Percentiles rank a stretch among this genome's conserved stretches.
Evolutionary conservation across 2,888 invertebrate genomes (phyloP).

Genomic region (Archips xylosteana): DNA sequence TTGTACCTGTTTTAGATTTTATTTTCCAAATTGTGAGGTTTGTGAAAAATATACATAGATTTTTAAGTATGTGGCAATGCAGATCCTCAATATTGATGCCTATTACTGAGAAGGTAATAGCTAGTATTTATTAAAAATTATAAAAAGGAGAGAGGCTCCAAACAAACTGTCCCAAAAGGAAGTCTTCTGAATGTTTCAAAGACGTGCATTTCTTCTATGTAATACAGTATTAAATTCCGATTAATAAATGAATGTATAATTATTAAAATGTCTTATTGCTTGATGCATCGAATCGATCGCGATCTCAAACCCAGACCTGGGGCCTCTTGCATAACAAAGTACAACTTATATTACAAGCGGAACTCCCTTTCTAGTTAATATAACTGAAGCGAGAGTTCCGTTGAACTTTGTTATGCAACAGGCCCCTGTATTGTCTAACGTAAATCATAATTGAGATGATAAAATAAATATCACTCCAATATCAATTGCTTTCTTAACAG

Average conservation of each 20-base stretch:
- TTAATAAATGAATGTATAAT: constrained; percentile 85
- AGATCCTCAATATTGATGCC: constrained; percentile 82
- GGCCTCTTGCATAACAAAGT: too few species aligned
- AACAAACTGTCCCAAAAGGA: constrained; percentile 84
- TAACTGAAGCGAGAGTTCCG: too few species aligned
- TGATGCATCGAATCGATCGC: background rate
- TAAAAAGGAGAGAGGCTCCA: constrained; percentile 74
- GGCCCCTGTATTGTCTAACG: too few species aligned
- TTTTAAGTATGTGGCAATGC: constrained; percentile 86
- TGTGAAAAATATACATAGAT: constrained; percentile 85
- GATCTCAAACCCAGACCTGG: too few species aligned
- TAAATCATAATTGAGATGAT: too few species aligned
- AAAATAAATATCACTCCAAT: too few species aligned
- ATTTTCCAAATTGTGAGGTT: constrained; percentile 74
- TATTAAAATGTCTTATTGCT: constrained; percentile 44
- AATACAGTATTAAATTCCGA: constrained; percentile 94
- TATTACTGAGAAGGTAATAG: constrained; percentile 72
- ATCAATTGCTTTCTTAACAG: too few species aligned
- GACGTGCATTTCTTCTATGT: constrained; percentile 96
- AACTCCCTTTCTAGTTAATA: too few species aligned
- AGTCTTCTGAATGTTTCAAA: constrained; percentile 95
- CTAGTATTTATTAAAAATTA: constrained; percentile 76
- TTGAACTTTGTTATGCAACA: too few species aligned
- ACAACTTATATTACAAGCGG: too few species aligned
- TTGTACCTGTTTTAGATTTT: constrained; percentile 71